phyloP scores from a whole-genome alignment of 2,113 vertebrate species.

The Ochotona curzoniae region DNA sequence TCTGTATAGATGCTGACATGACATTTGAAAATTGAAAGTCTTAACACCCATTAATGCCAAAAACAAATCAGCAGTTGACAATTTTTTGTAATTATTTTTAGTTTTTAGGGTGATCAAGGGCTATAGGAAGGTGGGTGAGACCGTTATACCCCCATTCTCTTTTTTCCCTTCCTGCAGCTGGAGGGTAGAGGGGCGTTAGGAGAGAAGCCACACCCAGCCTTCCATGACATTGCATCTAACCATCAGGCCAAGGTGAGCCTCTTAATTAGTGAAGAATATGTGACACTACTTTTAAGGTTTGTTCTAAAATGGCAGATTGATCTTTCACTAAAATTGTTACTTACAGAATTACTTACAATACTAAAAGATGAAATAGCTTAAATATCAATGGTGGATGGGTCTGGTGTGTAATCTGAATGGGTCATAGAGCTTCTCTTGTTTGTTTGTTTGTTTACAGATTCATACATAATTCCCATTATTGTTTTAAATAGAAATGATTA shows the following conservation, averaged over 20 bases:
- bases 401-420: not conserved
- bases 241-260: not conserved
- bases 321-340: not conserved
- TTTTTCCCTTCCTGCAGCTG: too few relatives aligned
- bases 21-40: not conserved
- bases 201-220: too few relatives aligned
- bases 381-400: not conserved
- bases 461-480: not conserved
- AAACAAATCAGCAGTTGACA: not conserved
- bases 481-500: not conserved
- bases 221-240: not conserved
- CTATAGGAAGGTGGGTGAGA: too few relatives aligned
- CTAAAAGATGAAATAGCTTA: not conserved
- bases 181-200: too few relatives aligned
- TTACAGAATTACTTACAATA: not conserved
- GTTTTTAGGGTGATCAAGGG: too few relatives aligned
- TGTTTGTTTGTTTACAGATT: not conserved
- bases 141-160: too few relatives aligned
- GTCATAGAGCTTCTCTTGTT: not conserved
- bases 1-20: not conserved
- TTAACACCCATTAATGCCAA: not conserved
- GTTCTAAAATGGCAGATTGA: slow-evolving; percentile 17
- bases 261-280: not conserved
- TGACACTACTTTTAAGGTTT: not conserved
- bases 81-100: not conserved